Conservation (phyloP, 2,888 invertebrate genomes). For the Yponomeuta plumbellus region DNA sequence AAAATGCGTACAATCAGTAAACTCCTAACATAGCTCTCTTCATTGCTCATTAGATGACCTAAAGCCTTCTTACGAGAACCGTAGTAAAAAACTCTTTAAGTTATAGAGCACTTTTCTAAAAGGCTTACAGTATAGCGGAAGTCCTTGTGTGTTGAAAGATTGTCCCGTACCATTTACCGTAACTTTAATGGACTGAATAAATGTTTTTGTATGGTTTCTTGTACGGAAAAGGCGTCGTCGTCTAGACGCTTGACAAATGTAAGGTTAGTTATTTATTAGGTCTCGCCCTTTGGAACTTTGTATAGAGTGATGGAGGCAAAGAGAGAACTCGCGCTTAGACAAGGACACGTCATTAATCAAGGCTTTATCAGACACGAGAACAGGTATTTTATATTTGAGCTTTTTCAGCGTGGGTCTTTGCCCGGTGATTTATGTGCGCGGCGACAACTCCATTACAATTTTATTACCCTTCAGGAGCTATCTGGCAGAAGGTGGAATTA, state of each 20-base stretch:
- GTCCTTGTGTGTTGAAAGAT: too few relatives aligned
- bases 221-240: neutral
- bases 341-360: neutral
- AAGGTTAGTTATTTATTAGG: neutral
- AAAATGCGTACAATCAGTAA: too few relatives aligned
- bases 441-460: conserved; percentile 3
- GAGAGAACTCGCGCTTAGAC: neutral
- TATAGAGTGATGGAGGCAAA: neutral
- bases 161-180: too few relatives aligned
- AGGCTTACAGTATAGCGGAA: too few relatives aligned
- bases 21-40: too few relatives aligned
- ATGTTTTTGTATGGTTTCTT: too few relatives aligned
- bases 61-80: too few relatives aligned
- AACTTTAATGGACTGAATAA: too few relatives aligned
- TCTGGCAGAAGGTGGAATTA: neutral
- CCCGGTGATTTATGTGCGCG: neutral
- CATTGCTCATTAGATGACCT: too few relatives aligned
- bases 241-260: neutral
- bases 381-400: conserved; percentile 3
- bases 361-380: conserved; percentile 2
- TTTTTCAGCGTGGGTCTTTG: neutral
- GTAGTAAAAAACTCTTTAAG: too few relatives aligned
- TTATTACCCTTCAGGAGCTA: neutral
- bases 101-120: too few relatives aligned
- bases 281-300: neutral